Conservation (phyloP, 2,888 invertebrate species). For the Didymodactylos carnosus region DNA sequence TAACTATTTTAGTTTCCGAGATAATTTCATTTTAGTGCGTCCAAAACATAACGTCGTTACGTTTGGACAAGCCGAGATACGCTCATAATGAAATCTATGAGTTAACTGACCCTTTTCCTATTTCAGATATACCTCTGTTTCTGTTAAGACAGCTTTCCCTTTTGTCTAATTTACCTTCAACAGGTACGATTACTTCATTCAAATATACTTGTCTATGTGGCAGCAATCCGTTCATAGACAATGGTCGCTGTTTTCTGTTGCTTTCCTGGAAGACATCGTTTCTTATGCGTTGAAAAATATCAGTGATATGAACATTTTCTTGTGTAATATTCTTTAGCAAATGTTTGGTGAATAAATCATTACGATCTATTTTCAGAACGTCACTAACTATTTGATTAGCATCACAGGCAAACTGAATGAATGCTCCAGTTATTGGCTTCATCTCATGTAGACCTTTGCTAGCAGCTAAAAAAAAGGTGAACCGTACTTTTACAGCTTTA, state of each 20-base stretch:
- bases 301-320: neutral
- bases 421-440: neutral
- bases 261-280: neutral
- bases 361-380: neutral
- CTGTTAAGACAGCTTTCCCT: too few species aligned
- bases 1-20: too few species aligned
- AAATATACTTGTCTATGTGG: neutral
- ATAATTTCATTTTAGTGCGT: too few species aligned
- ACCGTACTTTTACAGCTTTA: neutral
- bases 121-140: too few species aligned
- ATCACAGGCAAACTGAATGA: neutral
- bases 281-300: neutral
- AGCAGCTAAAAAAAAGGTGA: neutral
- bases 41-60: too few species aligned
- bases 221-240: neutral
- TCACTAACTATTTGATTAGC: neutral
- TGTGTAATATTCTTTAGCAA: neutral
- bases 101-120: neutral
- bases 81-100: too few species aligned
- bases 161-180: neutral
- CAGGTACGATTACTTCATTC: neutral
- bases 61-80: too few species aligned
- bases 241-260: neutral
- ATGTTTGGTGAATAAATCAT: neutral
- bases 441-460: neutral